These are phyloP conservation scores for Saxidomus purpurata DNA, from an alignment of 1,140 invertebrate genomes.

Conservation along the genomic window DNA sequence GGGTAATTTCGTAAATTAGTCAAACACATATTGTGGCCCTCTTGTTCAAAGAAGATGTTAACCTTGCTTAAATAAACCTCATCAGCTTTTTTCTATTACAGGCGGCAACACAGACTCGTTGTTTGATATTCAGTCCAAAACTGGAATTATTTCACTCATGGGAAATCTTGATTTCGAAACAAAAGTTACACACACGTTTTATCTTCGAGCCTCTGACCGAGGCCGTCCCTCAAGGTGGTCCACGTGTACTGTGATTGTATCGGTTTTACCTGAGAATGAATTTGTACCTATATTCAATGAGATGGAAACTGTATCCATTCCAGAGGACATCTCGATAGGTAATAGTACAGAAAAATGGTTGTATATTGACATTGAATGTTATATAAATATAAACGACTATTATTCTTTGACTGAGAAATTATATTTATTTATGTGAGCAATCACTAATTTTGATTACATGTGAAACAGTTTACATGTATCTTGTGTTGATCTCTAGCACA, in stretches of 20 bases:
- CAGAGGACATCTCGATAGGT: conserved; percentile 52
- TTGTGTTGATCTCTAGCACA: too few species aligned
- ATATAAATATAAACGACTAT: too few species aligned
- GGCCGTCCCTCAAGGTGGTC: conserved; percentile 49
- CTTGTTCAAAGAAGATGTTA: too few species aligned
- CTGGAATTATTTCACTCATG: conserved; percentile 11
- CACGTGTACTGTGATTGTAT: conserved; percentile 46
- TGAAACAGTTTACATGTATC: too few species aligned
- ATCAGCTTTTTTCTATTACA: conserved; percentile 1
- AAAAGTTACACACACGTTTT: neutral
- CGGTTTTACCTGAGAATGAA: conserved; percentile 55
- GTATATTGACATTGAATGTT: too few species aligned
- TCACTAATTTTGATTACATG: too few species aligned
- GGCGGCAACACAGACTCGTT: conserved; percentile 36
- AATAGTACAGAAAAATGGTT: too few species aligned
- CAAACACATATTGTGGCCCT: too few species aligned
- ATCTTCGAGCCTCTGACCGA: conserved; percentile 43
- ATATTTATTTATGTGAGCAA: too few species aligned
- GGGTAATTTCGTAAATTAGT: too few species aligned
- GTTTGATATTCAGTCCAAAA: conserved; percentile 33
- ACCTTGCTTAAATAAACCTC: too few species aligned
- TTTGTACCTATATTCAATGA: conserved; percentile 62
- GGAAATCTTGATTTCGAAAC: conserved; percentile 55
- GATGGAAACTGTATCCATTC: conserved; percentile 10
- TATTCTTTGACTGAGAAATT: neutral